Evolutionary conservation across 2,797 vertebrate genomes (phyloP).

Genomic region (Oreochromis mossambicus): DNA sequence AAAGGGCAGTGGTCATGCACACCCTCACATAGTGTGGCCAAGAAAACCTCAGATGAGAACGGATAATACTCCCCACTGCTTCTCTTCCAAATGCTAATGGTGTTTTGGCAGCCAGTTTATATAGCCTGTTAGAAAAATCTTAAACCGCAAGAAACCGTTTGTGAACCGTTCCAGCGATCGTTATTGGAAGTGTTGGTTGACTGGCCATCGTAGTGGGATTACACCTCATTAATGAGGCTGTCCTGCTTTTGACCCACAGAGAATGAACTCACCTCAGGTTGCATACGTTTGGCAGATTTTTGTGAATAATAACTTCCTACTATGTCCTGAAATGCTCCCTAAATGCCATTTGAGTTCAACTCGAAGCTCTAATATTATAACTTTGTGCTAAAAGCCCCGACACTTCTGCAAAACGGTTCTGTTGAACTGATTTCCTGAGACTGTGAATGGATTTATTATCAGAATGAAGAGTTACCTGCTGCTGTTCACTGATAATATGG

Average conservation of each 20-base stretch:
- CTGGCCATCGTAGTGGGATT: conserved; percentile 29
- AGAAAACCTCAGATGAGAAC: conserved; percentile 25
- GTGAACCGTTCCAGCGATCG: conserved; percentile 30
- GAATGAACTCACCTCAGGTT: conserved; percentile 27
- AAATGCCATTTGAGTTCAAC: conserved; percentile 22
- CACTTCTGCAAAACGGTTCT: not conserved
- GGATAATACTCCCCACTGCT: not conserved
- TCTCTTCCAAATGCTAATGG: conserved; percentile 53
- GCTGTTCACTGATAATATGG: conserved; percentile 40
- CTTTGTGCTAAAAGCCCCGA: not conserved
- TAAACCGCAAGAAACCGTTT: conserved; percentile 32
- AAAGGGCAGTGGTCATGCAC: not conserved
- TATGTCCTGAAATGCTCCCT: conserved; percentile 48
- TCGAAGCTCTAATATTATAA: conserved; percentile 2
- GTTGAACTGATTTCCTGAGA: conserved; percentile 6
- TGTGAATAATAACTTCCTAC: conserved; percentile 56
- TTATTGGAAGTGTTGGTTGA: conserved; percentile 61
- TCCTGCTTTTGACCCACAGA: conserved; percentile 47
- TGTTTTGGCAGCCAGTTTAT: conserved; percentile 59
- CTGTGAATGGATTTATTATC: not conserved
- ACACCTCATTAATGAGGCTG: conserved; percentile 49
- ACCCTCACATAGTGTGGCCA: not conserved
- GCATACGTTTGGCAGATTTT: conserved; percentile 20
- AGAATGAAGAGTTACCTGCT: conserved; percentile 29
- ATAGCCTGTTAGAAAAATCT: conserved; percentile 43